Conservation (phyloP, 2,797 vertebrate genomes). For the Stomatorhinus walkeri region DNA sequence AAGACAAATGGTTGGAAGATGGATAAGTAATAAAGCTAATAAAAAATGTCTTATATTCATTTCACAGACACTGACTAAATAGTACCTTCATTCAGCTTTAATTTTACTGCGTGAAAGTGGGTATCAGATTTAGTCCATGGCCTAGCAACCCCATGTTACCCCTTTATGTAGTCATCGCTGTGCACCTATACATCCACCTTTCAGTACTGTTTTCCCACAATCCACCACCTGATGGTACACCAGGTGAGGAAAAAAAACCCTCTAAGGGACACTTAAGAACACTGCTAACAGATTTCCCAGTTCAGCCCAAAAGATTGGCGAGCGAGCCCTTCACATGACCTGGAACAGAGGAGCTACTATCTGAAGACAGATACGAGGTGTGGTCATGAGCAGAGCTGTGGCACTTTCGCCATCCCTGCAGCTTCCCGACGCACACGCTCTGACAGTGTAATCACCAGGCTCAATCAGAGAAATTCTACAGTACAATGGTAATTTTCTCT, state of each 20-base stretch:
- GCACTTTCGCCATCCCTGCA: not conserved
- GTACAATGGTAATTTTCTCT: conserved; percentile 72
- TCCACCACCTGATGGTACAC: not conserved
- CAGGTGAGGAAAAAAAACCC: not conserved
- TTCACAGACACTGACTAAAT: not conserved
- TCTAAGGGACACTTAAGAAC: conserved; percentile 2
- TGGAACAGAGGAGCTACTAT: conserved; percentile 50
- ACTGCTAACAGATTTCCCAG: conserved; percentile 21
- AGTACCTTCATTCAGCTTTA: not conserved
- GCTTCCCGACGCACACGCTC: conserved; percentile 31
- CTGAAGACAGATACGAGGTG: conserved; percentile 24
- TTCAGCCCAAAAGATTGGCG: conserved; percentile 27
- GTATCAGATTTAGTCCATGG: not conserved
- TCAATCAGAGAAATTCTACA: conserved; percentile 76
- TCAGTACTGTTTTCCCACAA: not conserved
- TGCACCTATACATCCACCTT: not conserved
- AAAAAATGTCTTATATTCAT: not conserved
- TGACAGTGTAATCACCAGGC: conserved; percentile 73
- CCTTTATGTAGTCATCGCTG: not conserved
- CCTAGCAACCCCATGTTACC: not conserved
- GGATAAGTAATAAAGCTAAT: not conserved
- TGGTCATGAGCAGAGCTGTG: conserved; percentile 26
- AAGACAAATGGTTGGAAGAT: not conserved
- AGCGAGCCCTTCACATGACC: conserved; percentile 43
- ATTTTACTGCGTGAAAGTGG: not conserved